Evolutionary conservation across 2,113 vertebrate species (phyloP), one percentile per base, ranked within the genome.

Genomic region (Petrocephalus microphthalmus): DNA sequence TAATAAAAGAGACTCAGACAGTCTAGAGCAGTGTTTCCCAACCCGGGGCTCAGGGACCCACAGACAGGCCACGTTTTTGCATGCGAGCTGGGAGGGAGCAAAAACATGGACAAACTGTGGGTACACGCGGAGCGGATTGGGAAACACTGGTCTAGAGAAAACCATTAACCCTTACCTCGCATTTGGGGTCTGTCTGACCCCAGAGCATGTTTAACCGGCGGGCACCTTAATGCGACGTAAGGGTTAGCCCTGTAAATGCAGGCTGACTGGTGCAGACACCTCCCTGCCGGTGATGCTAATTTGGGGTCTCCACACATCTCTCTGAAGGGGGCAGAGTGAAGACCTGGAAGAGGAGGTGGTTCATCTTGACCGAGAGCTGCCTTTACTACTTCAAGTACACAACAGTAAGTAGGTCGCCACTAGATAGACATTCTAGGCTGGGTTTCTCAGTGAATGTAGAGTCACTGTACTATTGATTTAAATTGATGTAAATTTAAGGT

Each of bases 321-420:
- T 86, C 15, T n/a, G 47, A 45, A 96, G 95, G 95, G 22, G 95
- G 95, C 0, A 91, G 94, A 71, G 91, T 96, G 13, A 96, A 95
- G 85, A 96, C 95, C 1, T 96, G 95, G 95, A 96, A 95, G 88
- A 93, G 95, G 83, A 93, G 95, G 81, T 96, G 95, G 95, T 96
- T 96, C 71, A 96, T 96, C 88, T n/a, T 96, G 92, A 96, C 95
- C 0, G 95, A 96, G 89, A 94, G 92, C 91, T 96, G 95, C 86
- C 90, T 96, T 10, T 96, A 96, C 89, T 95, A 95, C 91, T 95
- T 95, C 87, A 87, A 95, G 87, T 96, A 93, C 89, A 95, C 94
- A 67, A 95, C 94, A 20, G 95, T 96, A 37, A 92, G 92, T 90
- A 47, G 11, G 2, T 6, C 29, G 2, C 19, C 29, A 19, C 29